phyloP scores from a whole-genome alignment of 2,888 invertebrate genomes.

The Diarsia dahlii region DNA sequence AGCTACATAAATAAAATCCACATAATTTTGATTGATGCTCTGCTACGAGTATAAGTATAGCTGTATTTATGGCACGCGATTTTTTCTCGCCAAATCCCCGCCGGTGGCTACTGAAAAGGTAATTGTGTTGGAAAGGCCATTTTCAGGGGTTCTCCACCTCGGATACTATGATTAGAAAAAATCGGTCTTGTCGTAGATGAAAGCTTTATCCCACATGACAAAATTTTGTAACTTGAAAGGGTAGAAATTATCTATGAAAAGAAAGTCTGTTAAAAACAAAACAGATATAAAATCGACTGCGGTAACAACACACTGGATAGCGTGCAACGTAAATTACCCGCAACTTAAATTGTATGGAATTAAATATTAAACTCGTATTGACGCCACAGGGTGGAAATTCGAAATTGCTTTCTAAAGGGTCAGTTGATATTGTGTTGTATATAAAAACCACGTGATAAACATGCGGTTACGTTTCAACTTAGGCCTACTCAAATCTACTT shows the following conservation, averaged over 20 bases:
- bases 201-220: slow-evolving; percentile 3
- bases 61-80: slow-evolving; percentile 67
- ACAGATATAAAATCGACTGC: slow-evolving; percentile 17
- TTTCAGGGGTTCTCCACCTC: slow-evolving; percentile 54
- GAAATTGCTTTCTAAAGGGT: slow-evolving; percentile 8
- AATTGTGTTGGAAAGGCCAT: slow-evolving; percentile 66
- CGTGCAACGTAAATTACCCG: slow-evolving; percentile 41
- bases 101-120: slow-evolving; percentile 66
- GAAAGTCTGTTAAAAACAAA: background rate
- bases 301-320: slow-evolving; percentile 9
- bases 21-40: slow-evolving; percentile 66
- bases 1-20: slow-evolving; percentile 58
- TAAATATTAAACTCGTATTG: slow-evolving; percentile 41
- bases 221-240: background rate
- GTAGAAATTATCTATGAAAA: background rate
- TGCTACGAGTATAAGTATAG: slow-evolving; percentile 46
- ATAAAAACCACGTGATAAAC: background rate
- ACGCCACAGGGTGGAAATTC: slow-evolving; percentile 17
- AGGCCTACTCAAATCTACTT: slow-evolving; percentile 26
- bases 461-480: background rate
- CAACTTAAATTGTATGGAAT: slow-evolving; percentile 38
- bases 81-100: slow-evolving; percentile 70
- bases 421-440: background rate
- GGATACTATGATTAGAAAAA: slow-evolving; percentile 58
- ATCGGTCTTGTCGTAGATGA: slow-evolving; percentile 28